Evolutionary conservation across 2,113 vertebrate genomes (phyloP), one percentile per base, ranked within the genome.

Genomic region (Elephantulus edwardii): DNA sequence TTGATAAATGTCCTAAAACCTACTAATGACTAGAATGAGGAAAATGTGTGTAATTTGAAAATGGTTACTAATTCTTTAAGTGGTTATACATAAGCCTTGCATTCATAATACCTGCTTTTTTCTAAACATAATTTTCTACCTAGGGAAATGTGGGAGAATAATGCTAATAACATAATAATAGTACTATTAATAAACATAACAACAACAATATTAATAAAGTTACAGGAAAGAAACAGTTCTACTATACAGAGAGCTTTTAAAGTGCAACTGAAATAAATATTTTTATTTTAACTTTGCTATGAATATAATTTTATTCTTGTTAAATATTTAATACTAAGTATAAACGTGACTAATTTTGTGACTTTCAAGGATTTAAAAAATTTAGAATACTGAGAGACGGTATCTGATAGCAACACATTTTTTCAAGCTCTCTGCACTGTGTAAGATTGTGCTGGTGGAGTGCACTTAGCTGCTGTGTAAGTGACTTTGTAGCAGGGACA

Each of bases 211-310:
- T 35, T 86, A 81, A 72, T 48, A 48, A 88, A 80, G 33, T 50
- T 62, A n/a, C 70, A 86, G 33, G 56, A 79, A 16, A 22, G 50
- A 71, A 54, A 48, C 44, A 42, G 26, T 81, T 74, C 4, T 24
- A 72, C 4, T 19, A 0, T 46, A 24, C 11, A 76, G 50, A 91
- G 30, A 66, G 35, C 20, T 44, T 54, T 83, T 62, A 89, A 54
- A 83, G 28, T 50, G 75, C 50, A 91, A 14, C 44, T 72, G 33
- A 89, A 92, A 74, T 86, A 76, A 86, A 72, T 92, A 50, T 46
- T 70, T 91, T 88, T 9, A 12, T 89, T 91, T 95, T 87, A 52
- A 75, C 46, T 92, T 95, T 88, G 30, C 66, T 89, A 14, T 78
- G 50, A 26, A 28, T 52, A 0, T 91, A 79, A 44, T 87, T 91